These are phyloP conservation scores for Manacus vitellinus DNA, from an alignment of 2,113 vertebrate species.

Conservation along the genomic window DNA sequence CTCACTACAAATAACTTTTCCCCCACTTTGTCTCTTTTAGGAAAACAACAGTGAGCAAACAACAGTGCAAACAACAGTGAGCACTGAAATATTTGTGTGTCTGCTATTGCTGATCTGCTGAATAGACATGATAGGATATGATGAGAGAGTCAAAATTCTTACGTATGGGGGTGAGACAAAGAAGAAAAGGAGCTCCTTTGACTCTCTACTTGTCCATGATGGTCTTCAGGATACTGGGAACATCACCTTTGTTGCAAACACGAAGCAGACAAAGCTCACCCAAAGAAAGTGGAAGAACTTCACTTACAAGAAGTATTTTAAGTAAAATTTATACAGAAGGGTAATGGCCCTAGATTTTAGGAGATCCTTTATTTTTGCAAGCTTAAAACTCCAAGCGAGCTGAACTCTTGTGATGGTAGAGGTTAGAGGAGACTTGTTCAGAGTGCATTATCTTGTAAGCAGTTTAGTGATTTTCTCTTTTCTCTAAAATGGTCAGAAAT, in stretches of 20 bases:
- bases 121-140: neutral
- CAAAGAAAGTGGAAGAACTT: neutral
- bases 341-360: neutral
- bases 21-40: neutral
- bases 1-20: neutral
- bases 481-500: neutral
- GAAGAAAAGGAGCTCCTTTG: neutral
- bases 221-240: neutral
- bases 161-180: neutral
- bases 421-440: neutral
- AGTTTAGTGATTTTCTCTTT: neutral
- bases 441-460: neutral
- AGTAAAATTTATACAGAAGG: neutral
- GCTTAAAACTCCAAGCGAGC: neutral
- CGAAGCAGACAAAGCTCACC: fast-evolving
- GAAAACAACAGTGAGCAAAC: too few species aligned
- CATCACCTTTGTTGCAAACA: neutral
- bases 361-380: neutral
- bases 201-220: neutral
- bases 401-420: neutral
- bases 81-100: neutral
- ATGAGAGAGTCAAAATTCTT: neutral
- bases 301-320: neutral
- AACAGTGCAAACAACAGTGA: fast-evolving
- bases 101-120: neutral